Evolutionary conservation across 2,888 invertebrate species (phyloP).

Genomic region (Drosophila basisetae): DNA sequence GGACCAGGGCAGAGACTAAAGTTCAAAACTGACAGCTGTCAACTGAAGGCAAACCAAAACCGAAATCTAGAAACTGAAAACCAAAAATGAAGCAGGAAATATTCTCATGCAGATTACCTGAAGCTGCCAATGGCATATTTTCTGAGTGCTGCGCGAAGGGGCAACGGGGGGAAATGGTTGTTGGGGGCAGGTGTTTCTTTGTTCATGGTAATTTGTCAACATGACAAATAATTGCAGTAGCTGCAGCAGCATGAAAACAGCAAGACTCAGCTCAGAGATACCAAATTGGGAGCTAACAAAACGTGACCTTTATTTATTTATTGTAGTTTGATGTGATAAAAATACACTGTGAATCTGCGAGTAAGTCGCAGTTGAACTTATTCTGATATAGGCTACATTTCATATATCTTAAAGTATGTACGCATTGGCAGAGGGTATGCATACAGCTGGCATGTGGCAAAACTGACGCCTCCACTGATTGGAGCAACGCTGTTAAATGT

Average conservation of each 20-base stretch:
- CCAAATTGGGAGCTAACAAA: neutral
- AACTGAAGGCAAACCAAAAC: slow-evolving; percentile 3
- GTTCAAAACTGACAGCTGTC: slow-evolving; percentile 3
- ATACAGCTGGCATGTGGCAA: slow-evolving; percentile 5
- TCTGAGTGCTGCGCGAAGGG: slow-evolving; percentile 12
- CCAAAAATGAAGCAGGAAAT: slow-evolving; percentile 20
- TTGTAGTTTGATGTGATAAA: neutral
- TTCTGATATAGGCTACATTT: neutral
- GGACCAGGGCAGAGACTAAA: neutral
- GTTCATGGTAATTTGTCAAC: slow-evolving; percentile 69
- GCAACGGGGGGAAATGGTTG: neutral
- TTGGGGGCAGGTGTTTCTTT: neutral
- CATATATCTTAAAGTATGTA: neutral
- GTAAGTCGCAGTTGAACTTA: neutral
- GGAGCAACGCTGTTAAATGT: slow-evolving; percentile 65
- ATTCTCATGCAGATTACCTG: slow-evolving; percentile 38
- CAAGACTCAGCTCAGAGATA: slow-evolving; percentile 7
- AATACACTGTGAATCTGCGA: neutral
- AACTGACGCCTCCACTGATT: slow-evolving; percentile 56
- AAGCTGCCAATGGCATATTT: slow-evolving; percentile 54
- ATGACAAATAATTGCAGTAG: slow-evolving; percentile 53
- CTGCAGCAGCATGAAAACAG: neutral
- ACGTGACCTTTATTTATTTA: neutral
- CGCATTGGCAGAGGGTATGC: slow-evolving; percentile 19
- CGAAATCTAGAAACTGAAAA: slow-evolving; percentile 2